Conservation (phyloP, 2,797 vertebrate species). For the Numenius phaeopus region DNA sequence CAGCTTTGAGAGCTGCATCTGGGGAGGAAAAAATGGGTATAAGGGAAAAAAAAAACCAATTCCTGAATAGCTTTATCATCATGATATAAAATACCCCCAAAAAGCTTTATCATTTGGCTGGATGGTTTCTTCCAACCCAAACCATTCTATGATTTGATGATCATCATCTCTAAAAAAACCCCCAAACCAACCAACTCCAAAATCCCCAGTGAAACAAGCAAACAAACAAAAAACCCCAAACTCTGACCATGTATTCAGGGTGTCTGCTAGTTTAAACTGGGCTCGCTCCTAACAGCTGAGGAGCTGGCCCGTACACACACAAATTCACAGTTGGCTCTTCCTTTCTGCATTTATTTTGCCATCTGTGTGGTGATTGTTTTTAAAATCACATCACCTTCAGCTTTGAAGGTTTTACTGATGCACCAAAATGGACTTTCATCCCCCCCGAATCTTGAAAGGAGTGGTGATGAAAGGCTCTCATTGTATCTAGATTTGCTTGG, state of each 20-base stretch:
- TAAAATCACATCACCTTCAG: conserved; percentile 5
- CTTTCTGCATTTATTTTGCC: conserved; percentile 54
- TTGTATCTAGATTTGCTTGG: conserved; percentile 21
- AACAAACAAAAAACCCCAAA: background rate
- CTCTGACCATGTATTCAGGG: background rate
- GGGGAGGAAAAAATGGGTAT: background rate
- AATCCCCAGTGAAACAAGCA: background rate
- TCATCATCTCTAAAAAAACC: background rate
- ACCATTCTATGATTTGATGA: too few relatives aligned
- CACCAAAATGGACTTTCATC: background rate
- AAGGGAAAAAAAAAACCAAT: background rate
- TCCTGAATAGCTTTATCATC: background rate
- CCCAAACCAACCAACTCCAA: background rate
- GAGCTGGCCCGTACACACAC: background rate
- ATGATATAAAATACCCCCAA: background rate
- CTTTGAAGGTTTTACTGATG: conserved; percentile 47
- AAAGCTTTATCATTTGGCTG: background rate
- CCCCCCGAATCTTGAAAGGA: background rate
- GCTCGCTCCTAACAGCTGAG: background rate
- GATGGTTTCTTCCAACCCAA: background rate
- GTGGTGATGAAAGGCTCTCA: conserved; percentile 24
- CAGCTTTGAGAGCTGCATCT: background rate
- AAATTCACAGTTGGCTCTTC: background rate
- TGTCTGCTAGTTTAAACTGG: background rate
- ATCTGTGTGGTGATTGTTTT: conserved; percentile 11